Conservation (phyloP, 2,888 invertebrate genomes). For the Temnothorax ravouxi region DNA sequence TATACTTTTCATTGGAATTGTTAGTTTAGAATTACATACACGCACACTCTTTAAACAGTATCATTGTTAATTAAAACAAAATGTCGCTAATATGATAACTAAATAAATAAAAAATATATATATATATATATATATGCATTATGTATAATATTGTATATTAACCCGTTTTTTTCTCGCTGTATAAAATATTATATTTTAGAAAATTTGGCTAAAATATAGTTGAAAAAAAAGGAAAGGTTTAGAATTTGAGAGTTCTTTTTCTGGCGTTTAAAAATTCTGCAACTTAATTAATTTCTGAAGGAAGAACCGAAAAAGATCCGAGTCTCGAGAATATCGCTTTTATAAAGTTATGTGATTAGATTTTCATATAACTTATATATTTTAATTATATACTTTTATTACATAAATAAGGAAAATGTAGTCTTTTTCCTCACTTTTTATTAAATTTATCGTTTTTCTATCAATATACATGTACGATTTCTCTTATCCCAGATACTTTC, state of each 20-base stretch:
- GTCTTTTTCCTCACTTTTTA: background rate
- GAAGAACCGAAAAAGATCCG: background rate
- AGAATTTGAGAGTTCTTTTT: background rate
- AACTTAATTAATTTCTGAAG: background rate
- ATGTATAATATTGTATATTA: background rate
- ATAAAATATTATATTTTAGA: background rate
- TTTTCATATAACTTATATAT: background rate
- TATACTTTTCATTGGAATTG: background rate
- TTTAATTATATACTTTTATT: conserved; percentile 5
- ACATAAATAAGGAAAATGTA: background rate
- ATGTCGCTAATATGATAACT: background rate
- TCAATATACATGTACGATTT: background rate
- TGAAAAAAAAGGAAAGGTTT: background rate
- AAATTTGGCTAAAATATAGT: background rate
- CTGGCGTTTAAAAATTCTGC: background rate
- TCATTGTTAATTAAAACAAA: background rate
- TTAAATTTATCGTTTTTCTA: background rate
- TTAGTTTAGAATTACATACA: background rate
- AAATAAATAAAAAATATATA: too few relatives aligned
- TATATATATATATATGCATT: too few relatives aligned
- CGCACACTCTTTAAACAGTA: background rate
- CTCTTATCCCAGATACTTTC: background rate
- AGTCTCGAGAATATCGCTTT: background rate
- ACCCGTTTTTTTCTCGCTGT: background rate
- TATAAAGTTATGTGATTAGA: background rate